Evolutionary conservation across 92 coral and sea anemone genomes (phyloP).

Genomic region (Porites evermanni): DNA sequence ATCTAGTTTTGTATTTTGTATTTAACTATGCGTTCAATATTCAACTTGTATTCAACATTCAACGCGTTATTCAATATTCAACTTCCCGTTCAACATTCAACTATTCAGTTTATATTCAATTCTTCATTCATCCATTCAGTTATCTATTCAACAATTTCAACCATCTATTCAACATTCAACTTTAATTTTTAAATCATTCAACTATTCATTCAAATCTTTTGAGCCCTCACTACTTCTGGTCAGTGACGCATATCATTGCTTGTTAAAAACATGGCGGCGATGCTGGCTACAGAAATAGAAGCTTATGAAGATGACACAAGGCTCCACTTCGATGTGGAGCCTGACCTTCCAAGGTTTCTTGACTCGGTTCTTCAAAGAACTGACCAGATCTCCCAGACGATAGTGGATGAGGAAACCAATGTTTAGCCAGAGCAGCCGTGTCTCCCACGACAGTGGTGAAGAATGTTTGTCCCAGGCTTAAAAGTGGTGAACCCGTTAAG

Average conservation of each 20-base stretch:
- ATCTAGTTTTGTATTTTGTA: neutral
- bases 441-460: slow-evolving; percentile 35
- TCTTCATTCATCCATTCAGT: slow-evolving; percentile 4
- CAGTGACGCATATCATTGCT: slow-evolving; percentile 29
- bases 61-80: slow-evolving; percentile 6
- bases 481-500: slow-evolving; percentile 28
- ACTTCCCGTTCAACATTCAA: slow-evolving; percentile 3
- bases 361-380: too few species aligned
- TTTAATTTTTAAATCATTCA: slow-evolving; percentile 1
- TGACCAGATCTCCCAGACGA: too few species aligned
- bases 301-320: slow-evolving; percentile 21
- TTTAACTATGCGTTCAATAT: slow-evolving; percentile 5
- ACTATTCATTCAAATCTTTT: slow-evolving; percentile 15
- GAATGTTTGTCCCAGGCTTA: slow-evolving; percentile 24
- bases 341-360: too few species aligned
- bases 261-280: slow-evolving; percentile 16
- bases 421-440: slow-evolving; percentile 3
- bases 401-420: neutral
- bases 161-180: slow-evolving; percentile 19
- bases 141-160: neutral
- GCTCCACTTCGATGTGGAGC: slow-evolving; percentile 2
- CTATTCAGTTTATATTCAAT: slow-evolving; percentile 3
- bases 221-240: slow-evolving; percentile 15
- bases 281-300: neutral
- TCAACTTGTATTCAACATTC: slow-evolving; percentile 20